Conservation (phyloP, 2,113 vertebrate species). For the Hylia prasina region DNA sequence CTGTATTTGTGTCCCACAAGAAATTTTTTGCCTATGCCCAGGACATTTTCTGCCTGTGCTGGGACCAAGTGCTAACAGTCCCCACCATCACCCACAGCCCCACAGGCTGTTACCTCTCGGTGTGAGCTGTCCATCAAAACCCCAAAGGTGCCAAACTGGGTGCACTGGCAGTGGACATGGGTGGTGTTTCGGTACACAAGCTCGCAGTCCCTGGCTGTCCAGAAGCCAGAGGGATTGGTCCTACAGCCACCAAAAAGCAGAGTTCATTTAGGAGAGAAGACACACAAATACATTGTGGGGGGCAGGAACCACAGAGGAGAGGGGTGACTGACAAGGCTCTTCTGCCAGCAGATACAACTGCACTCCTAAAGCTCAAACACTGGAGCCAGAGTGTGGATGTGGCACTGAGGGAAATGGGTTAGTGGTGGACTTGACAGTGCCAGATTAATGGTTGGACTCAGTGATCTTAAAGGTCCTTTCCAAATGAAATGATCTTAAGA, state of each 20-base stretch:
- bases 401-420: not conserved
- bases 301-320: not conserved
- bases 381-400: not conserved
- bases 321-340: not conserved
- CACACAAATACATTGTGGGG: not conserved
- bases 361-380: not conserved
- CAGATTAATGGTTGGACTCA: not conserved
- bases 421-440: not conserved
- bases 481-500: not conserved
- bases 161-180: slow-evolving; percentile 94
- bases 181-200: slow-evolving; percentile 93
- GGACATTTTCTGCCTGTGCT: not conserved
- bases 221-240: slow-evolving; percentile 82
- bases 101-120: slow-evolving; percentile 82
- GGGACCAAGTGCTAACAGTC: not conserved
- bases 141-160: slow-evolving; percentile 91
- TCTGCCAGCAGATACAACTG: not conserved
- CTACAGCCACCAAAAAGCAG: slow-evolving; percentile 72
- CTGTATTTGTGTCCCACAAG: not conserved
- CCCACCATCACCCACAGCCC: not conserved
- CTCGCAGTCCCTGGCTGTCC: slow-evolving; percentile 92
- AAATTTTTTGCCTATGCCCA: not conserved
- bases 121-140: slow-evolving; percentile 98
- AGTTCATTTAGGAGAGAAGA: not conserved
- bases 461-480: not conserved